phyloP scores from a whole-genome alignment of 2,888 invertebrate species.

The Siphlonurus alternatus region DNA sequence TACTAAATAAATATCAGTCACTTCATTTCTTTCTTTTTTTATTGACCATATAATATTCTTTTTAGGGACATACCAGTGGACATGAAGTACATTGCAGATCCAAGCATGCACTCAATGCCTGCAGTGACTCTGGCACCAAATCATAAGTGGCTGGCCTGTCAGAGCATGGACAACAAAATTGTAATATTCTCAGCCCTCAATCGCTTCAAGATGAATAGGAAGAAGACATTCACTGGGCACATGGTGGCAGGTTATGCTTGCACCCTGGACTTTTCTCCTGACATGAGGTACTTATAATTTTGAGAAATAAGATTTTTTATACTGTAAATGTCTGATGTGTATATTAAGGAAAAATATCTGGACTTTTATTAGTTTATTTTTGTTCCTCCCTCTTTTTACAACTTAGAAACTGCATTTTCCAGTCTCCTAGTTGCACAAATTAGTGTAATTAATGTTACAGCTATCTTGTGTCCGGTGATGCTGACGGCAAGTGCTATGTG shows the following conservation, averaged over 20 bases:
- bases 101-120: conserved; percentile 98
- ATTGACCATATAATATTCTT: conserved; percentile 5
- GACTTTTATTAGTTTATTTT: too few relatives aligned
- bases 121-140: conserved; percentile 90
- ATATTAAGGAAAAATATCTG: neutral
- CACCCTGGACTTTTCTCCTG: conserved; percentile 90
- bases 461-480: conserved; percentile 93
- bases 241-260: conserved; percentile 99
- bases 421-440: too few relatives aligned
- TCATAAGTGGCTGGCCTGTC: conserved; percentile 98
- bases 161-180: conserved; percentile 98
- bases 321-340: neutral
- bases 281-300: conserved; percentile 98
- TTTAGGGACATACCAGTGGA: conserved; percentile 81
- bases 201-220: conserved; percentile 93
- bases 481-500: conserved; percentile 94
- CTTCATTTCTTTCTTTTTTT: neutral
- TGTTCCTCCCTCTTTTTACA: too few relatives aligned
- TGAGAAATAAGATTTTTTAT: conserved; percentile 11
- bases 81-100: conserved; percentile 99
- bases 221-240: conserved; percentile 95
- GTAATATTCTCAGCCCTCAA: conserved; percentile 95
- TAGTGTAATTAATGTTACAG: conserved; percentile 41
- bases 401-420: too few relatives aligned
- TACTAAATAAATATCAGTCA: too few relatives aligned